Evolutionary conservation across 2,113 vertebrate species (phyloP).

Genomic region (Carlito syrichta): DNA sequence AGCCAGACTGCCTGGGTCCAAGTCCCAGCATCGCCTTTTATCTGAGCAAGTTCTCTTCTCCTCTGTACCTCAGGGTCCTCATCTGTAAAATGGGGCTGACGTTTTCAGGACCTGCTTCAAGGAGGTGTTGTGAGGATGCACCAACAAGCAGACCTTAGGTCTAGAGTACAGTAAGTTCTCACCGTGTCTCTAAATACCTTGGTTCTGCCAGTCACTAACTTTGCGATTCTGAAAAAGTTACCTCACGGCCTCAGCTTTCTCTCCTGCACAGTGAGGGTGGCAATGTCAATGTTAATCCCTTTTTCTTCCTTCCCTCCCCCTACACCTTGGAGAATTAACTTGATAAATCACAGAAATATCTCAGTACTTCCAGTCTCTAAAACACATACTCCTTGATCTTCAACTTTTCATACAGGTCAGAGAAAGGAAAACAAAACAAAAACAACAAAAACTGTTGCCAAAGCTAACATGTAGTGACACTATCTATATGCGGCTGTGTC

Average conservation of each 20-base stretch:
- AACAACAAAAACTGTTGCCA: neutral
- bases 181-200: accelerated
- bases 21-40: too few relatives aligned
- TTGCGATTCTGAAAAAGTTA: neutral
- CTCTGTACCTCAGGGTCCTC: neutral
- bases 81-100: neutral
- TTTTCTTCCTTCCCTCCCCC: neutral
- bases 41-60: neutral
- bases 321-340: neutral
- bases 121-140: neutral
- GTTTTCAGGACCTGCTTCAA: neutral
- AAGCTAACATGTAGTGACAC: neutral
- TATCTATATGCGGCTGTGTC: neutral
- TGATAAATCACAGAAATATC: neutral
- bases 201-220: neutral
- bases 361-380: neutral
- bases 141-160: too few relatives aligned
- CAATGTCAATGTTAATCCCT: neutral
- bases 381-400: neutral
- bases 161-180: neutral
- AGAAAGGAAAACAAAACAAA: neutral
- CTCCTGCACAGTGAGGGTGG: neutral
- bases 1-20: accelerated
- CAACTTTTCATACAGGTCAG: neutral
- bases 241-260: neutral